These are phyloP conservation scores for Rugalucina vietnamica DNA, from an alignment of 2,888 invertebrate species.

Conservation along the genomic window DNA sequence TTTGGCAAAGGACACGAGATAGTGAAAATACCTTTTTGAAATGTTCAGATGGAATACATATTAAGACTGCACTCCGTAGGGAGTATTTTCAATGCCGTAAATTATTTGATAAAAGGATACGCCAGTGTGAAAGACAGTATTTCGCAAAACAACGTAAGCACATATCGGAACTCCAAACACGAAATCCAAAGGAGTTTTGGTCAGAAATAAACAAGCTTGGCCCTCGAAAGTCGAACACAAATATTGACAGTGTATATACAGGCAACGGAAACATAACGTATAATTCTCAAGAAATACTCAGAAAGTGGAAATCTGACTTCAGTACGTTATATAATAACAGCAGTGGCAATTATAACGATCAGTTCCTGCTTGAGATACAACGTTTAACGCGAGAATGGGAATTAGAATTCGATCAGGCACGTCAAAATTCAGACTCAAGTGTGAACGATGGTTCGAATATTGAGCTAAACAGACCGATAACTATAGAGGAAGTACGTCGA, in stretches of 20 bases:
- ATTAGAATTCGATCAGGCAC: background rate
- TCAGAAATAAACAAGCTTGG: slow-evolving; percentile 12
- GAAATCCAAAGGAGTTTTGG: slow-evolving; percentile 23
- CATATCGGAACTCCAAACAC: background rate
- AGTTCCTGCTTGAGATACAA: slow-evolving; percentile 10
- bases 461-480: slow-evolving; percentile 8
- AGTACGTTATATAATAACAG: background rate
- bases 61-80: no score
- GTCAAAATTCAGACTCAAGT: background rate
- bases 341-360: background rate
- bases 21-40: no score
- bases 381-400: background rate
- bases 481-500: background rate
- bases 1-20: no score
- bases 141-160: background rate
- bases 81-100: no score
- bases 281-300: background rate
- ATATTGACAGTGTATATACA: background rate
- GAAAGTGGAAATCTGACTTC: background rate
- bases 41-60: no score
- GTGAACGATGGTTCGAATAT: background rate
- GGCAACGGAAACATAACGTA: slow-evolving; percentile 7
- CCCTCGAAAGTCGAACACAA: background rate
- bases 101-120: no score
- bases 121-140: no score